Conservation (phyloP, 2,888 invertebrate genomes). For the Scaptomyza parva region DNA sequence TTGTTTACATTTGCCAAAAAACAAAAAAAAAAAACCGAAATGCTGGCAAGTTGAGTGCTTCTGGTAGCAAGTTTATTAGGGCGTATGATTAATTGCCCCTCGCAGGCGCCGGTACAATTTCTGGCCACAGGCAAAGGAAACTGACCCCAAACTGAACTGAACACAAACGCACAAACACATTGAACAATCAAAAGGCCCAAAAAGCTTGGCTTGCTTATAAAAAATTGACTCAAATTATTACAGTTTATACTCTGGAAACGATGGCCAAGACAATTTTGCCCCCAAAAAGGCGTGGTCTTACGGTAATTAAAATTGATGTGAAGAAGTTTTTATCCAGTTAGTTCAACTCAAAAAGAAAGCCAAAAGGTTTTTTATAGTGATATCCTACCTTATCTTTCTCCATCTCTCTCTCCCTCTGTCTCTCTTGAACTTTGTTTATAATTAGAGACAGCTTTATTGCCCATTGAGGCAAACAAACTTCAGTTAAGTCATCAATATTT, state of each 20-base stretch:
- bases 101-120: slow-evolving; percentile 52
- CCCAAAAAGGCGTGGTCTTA: slow-evolving; percentile 4
- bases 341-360: not conserved
- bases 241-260: slow-evolving; percentile 60
- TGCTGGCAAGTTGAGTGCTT: slow-evolving; percentile 39
- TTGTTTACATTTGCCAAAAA: slow-evolving; percentile 72
- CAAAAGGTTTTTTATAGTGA: not conserved
- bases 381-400: too few relatives aligned
- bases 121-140: slow-evolving; percentile 33
- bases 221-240: slow-evolving; percentile 65
- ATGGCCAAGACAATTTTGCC: slow-evolving; percentile 31
- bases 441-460: slow-evolving; percentile 38
- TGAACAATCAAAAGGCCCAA: slow-evolving; percentile 4
- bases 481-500: slow-evolving; percentile 44
- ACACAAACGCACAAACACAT: too few relatives aligned
- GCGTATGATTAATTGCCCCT: slow-evolving; percentile 74
- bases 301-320: slow-evolving; percentile 66
- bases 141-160: slow-evolving; percentile 5
- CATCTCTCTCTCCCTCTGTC: too few relatives aligned
- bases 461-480: slow-evolving; percentile 45
- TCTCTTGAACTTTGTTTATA: not conserved
- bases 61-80: slow-evolving; percentile 70
- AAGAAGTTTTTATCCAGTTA: slow-evolving; percentile 2
- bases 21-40: too few relatives aligned
- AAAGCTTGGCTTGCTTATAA: slow-evolving; percentile 43